Percentiles rank a stretch among this genome's conserved stretches.
These are phyloP conservation scores for Bubo bubo DNA, from an alignment of 2,113 vertebrate species.

Conservation along the genomic window DNA sequence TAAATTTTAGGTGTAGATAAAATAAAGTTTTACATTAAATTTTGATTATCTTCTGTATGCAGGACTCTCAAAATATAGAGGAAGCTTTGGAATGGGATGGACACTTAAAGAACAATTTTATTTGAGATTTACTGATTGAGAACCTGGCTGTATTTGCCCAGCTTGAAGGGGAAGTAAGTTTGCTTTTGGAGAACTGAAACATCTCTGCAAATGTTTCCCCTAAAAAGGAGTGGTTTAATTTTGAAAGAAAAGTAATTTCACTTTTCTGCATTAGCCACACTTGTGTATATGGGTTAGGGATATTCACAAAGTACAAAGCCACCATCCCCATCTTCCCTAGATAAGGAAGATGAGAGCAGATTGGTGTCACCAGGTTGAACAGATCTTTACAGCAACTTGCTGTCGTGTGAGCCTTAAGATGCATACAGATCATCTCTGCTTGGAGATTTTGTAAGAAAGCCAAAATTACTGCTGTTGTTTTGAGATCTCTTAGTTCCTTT, in stretches of 20 bases:
- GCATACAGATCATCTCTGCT: background rate
- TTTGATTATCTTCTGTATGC: background rate
- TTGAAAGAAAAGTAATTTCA: background rate
- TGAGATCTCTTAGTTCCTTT: background rate
- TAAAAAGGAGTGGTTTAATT: background rate
- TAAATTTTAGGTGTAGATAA: background rate
- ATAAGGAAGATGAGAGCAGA: background rate
- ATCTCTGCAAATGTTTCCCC: background rate
- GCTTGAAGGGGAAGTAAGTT: background rate
- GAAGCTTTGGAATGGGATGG: background rate
- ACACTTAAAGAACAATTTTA: background rate
- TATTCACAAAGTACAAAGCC: background rate
- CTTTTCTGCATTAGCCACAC: background rate
- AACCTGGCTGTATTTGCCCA: conserved; percentile 10
- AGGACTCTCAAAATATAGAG: background rate
- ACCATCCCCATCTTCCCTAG: background rate
- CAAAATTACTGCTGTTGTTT: background rate
- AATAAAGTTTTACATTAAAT: background rate
- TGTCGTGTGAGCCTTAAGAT: background rate
- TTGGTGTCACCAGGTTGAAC: background rate
- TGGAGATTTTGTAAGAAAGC: background rate
- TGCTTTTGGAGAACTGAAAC: background rate
- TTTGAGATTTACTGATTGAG: conserved; percentile 21
- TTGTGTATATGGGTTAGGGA: background rate
- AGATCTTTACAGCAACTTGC: background rate